A percentile compares a stretch with the other conserved stretches of the same genome.
Evolutionary conservation across 2,888 invertebrate genomes (phyloP).

Genomic region (Amaurobius ferox): DNA sequence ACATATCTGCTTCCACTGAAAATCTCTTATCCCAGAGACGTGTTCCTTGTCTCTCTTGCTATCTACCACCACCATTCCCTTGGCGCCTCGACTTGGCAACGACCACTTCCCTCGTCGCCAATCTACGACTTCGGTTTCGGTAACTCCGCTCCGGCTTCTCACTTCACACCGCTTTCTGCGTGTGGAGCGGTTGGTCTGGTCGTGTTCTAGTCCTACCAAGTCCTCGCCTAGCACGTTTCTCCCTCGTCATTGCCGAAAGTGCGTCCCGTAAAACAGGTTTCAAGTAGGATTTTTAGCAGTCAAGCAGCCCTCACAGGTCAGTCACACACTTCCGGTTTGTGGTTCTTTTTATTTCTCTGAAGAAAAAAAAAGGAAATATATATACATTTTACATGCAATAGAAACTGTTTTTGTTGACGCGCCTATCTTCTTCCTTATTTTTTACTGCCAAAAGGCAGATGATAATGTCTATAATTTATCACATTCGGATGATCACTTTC

Average conservation of each 20-base stretch:
- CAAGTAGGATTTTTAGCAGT: conserved; percentile 61
- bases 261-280: conserved; percentile 50
- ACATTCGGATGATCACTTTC: not conserved
- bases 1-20: not conserved
- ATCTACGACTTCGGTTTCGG: conserved; percentile 49
- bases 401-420: conserved; percentile 34
- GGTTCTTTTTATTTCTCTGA: conserved; percentile 8
- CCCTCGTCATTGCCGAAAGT: not conserved
- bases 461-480: conserved; percentile 5
- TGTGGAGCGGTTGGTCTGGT: conserved; percentile 25
- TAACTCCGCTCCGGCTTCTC: conserved; percentile 39
- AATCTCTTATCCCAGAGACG: not conserved
- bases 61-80: not conserved
- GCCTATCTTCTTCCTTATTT: conserved; percentile 1
- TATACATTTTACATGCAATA: not conserved
- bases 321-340: conserved; percentile 70
- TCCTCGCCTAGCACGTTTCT: not conserved
- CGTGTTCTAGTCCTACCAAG: not conserved
- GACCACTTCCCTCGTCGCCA: conserved; percentile 28
- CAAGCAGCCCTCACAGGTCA: conserved; percentile 61
- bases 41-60: not conserved
- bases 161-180: conserved; percentile 31
- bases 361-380: not conserved
- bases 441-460: not conserved
- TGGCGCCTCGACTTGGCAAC: conserved; percentile 37